Evolutionary conservation across 92 coral and sea anemone genomes (phyloP).

Genomic region (Epizoanthus stellaris): DNA sequence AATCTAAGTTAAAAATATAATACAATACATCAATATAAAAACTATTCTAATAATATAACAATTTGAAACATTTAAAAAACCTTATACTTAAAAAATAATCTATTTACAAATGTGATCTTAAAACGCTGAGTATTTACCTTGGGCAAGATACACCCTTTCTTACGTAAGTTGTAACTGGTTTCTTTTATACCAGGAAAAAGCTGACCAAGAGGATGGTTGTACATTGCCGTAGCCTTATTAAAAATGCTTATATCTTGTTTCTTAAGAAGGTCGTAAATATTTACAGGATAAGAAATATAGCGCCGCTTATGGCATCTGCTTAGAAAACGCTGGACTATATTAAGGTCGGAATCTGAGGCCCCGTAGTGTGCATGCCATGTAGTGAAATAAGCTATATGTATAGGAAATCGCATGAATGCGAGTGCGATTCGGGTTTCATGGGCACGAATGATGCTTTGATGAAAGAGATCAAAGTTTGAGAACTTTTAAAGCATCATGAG

Average conservation of each 20-base stretch:
- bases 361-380: too few relatives aligned
- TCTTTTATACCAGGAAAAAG: slow-evolving; percentile 4
- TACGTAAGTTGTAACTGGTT: not conserved
- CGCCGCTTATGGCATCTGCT: slow-evolving; percentile 7
- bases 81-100: too few relatives aligned
- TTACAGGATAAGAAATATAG: slow-evolving; percentile 4
- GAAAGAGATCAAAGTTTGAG: too few relatives aligned
- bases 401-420: too few relatives aligned
- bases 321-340: slow-evolving; percentile 13
- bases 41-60: too few relatives aligned
- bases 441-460: too few relatives aligned
- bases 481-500: too few relatives aligned
- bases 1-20: too few relatives aligned
- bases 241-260: slow-evolving; percentile 6
- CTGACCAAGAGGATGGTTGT: slow-evolving; percentile 16
- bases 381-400: too few relatives aligned
- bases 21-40: too few relatives aligned
- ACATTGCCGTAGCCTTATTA: not conserved
- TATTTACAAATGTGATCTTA: slow-evolving; percentile 3
- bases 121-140: slow-evolving; percentile 24
- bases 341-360: not conserved
- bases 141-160: slow-evolving; percentile 13
- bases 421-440: too few relatives aligned
- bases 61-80: too few relatives aligned
- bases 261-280: not conserved